A percentile compares a stretch with the other conserved stretches of the same genome.
These are phyloP conservation scores for Coboldia fuscipes DNA, from an alignment of 1,140 invertebrate species.

Conservation along the genomic window DNA sequence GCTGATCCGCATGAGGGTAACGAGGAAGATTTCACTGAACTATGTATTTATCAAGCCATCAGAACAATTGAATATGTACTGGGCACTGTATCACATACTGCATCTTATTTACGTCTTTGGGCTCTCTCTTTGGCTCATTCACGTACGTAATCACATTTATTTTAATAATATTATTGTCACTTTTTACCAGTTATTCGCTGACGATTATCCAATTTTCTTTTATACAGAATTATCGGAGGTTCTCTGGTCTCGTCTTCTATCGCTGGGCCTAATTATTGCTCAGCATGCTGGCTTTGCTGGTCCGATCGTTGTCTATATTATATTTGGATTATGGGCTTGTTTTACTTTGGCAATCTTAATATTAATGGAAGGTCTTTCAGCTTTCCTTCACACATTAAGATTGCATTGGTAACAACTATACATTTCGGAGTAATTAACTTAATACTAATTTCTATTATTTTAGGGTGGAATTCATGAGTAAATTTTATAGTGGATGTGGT, in stretches of 20 bases:
- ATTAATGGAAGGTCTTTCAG: constrained; percentile 76
- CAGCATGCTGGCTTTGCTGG: constrained; percentile 31
- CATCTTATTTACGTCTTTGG: constrained; percentile 77
- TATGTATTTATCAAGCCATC: constrained; percentile 60
- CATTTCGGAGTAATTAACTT: too few relatives aligned
- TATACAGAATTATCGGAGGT: constrained; percentile 63
- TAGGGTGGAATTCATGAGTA: constrained; percentile 63
- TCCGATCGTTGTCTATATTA: constrained; percentile 30
- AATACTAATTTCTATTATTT: constrained; percentile 13
- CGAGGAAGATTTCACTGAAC: constrained; percentile 40
- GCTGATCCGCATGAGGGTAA: too few relatives aligned
- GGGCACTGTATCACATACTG: constrained; percentile 74
- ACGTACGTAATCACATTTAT: constrained; percentile 29
- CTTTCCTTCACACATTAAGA: constrained; percentile 66
- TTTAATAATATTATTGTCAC: constrained; percentile 3
- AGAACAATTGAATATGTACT: constrained; percentile 81
- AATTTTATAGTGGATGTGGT: constrained; percentile 74
- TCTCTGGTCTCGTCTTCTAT: constrained; percentile 50
- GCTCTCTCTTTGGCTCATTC: constrained; percentile 70
- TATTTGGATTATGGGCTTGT: constrained; percentile 53
- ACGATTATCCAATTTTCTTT: too few relatives aligned
- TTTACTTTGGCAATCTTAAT: constrained; percentile 66
- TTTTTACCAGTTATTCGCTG: constrained; percentile 2
- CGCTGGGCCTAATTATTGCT: constrained; percentile 27
- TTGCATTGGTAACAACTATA: too few relatives aligned